Percentiles rank a stretch among this genome's conserved stretches.
Conservation (phyloP, 2,888 invertebrate species). For the Dryomyza anilis region DNA sequence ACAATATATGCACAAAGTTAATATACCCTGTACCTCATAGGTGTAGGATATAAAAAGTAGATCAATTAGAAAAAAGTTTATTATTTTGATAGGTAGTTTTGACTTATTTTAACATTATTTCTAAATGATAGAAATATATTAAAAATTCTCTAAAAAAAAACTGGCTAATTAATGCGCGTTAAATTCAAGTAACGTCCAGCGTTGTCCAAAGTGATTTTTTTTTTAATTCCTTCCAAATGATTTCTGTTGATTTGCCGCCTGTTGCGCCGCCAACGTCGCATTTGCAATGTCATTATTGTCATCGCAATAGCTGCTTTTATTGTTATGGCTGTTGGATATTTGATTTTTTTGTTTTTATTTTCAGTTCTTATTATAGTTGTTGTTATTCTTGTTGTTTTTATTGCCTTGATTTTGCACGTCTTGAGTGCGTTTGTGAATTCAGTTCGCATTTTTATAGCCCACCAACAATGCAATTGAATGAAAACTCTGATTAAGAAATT, state of each 20-base stretch:
- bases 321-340: background rate
- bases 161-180: too few species aligned
- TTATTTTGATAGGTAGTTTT: too few species aligned
- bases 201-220: too few species aligned
- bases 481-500: conserved; percentile 14
- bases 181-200: too few species aligned
- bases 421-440: background rate
- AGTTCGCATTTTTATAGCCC: conserved; percentile 1
- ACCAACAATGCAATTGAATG: background rate
- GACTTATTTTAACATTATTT: too few species aligned
- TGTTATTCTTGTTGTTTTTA: background rate
- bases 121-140: too few species aligned
- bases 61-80: too few species aligned
- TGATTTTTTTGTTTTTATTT: background rate
- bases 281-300: conserved; percentile 19
- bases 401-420: background rate
- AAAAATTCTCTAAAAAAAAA: too few species aligned
- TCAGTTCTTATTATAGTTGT: background rate
- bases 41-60: too few species aligned
- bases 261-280: conserved; percentile 11
- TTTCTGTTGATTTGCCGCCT: conserved; percentile 10
- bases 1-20: too few species aligned
- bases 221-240: background rate
- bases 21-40: too few species aligned
- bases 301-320: background rate